A percentile compares a stretch with the other conserved stretches of the same genome.
phyloP scores from a whole-genome alignment of 2,113 vertebrate genomes.

The Sebastes schlegelii region DNA sequence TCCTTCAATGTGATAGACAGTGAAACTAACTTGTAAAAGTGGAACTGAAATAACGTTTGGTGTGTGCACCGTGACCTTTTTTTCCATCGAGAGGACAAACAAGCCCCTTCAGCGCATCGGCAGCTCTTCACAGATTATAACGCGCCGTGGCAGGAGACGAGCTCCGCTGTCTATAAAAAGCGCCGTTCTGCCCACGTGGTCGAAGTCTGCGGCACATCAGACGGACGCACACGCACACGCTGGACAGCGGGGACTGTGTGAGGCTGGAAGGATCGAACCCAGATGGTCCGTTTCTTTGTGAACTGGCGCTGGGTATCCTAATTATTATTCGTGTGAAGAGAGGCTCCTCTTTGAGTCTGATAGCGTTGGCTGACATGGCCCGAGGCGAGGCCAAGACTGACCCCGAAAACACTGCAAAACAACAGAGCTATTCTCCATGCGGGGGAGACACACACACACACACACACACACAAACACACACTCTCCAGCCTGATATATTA shows the following conservation, averaged over 20 bases:
- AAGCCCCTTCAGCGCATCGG: neutral
- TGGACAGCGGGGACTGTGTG: slow-evolving; percentile 58
- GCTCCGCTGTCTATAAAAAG: slow-evolving; percentile 57
- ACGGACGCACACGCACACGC: slow-evolving; percentile 35
- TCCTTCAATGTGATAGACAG: neutral
- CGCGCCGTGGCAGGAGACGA: neutral
- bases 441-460: slow-evolving; percentile 12
- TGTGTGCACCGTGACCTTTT: neutral
- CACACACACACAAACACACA: neutral
- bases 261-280: slow-evolving; percentile 59
- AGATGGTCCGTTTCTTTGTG: slow-evolving; percentile 72
- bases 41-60: slow-evolving; percentile 4
- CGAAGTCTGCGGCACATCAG: slow-evolving; percentile 57
- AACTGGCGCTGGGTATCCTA: slow-evolving; percentile 63
- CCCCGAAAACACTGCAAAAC: slow-evolving; percentile 53
- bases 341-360: slow-evolving; percentile 65
- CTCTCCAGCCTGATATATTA: slow-evolving; percentile 1
- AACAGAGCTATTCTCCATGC: slow-evolving; percentile 44
- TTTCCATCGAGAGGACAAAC: slow-evolving; percentile 33
- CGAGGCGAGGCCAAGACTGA: slow-evolving; percentile 58
- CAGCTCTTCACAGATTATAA: slow-evolving; percentile 3
- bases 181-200: slow-evolving; percentile 20
- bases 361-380: slow-evolving; percentile 57
- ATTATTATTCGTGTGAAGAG: slow-evolving; percentile 75
- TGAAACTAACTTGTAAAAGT: neutral